Evolutionary conservation across 2,113 vertebrate species (phyloP), one percentile per base, ranked within the genome.

Genomic region (Chiloscyllium plagiosum): DNA sequence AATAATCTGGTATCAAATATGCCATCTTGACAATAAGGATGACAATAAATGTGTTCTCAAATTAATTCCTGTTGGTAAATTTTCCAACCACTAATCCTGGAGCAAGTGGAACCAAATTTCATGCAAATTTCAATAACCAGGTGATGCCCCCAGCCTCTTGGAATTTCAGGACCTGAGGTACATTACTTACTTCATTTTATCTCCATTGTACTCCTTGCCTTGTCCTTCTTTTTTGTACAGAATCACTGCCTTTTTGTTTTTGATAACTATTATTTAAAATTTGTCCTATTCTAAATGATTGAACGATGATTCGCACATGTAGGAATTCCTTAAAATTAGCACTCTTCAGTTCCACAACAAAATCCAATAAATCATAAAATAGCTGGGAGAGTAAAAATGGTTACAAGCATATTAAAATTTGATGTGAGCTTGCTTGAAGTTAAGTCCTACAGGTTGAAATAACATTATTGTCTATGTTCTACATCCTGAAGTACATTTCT

Each of bases 321-420:
- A 96, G 65, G 65, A 95, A 97, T 83, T 96, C 22, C 8, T 96
- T 96, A 96, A 96, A 72, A 96, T 76, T 69, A 92, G 96, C 96
- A 85, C 94, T 65, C 96, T 96, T 80, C 96, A 97, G 61, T 42
- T 95, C 96, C 96, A 96, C 95, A 97, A 94, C 56, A 96, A 90
- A 47, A 47, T 69, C 56, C 92, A 42, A 69, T 69, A 94, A 68
- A 42, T 68, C 22, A 94, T 26, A 61, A 90, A 33, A 70, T 70
- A 70, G 66, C 19, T 70, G 20, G 65, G 5, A 70, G 65, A 94
- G 42, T 94, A 24, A 68, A 66, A 68, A 70, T 50, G 87, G 92
- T 20, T 69, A 47, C 65, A 69, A 4, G 61, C 52, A 33, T 37
- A 68, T 70, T 94, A 42, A 61, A 90, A 61, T 61, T 26, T 90